Percentiles rank a stretch among this genome's conserved stretches.
phyloP scores from a whole-genome alignment of 2,113 vertebrate species.

The Coreoperca whiteheadi region DNA sequence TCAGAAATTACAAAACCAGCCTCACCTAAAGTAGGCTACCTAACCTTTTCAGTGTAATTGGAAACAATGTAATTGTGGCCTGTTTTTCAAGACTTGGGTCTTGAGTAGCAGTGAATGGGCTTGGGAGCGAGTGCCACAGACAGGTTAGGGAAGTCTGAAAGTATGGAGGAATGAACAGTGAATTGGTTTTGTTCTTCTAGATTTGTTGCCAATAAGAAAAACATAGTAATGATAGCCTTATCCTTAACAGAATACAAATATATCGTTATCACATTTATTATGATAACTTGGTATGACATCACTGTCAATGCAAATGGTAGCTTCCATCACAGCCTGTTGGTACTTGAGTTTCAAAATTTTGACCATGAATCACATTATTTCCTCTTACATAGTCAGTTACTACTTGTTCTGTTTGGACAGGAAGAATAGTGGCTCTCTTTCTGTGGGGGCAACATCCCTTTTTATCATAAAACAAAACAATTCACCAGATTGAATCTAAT shows the following conservation, averaged over 20 bases:
- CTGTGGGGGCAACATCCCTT: background rate
- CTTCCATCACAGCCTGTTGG: constrained; percentile 2
- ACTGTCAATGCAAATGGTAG: background rate
- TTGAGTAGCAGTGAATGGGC: background rate
- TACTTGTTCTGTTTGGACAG: background rate
- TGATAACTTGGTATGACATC: background rate
- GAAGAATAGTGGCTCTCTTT: background rate
- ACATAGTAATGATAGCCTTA: background rate
- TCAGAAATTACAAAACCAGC: background rate
- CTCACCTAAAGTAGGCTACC: background rate
- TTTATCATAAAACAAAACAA: constrained; percentile 25
- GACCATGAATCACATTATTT: background rate
- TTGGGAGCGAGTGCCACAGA: background rate
- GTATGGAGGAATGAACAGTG: background rate
- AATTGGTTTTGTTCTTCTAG: background rate
- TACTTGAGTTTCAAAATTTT: constrained; percentile 15
- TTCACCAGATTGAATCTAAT: constrained; percentile 20
- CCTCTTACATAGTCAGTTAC: constrained; percentile 4
- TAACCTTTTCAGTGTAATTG: background rate
- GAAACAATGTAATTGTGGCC: background rate
- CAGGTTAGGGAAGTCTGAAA: background rate
- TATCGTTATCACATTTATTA: background rate
- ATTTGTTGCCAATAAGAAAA: background rate
- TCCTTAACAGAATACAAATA: background rate
- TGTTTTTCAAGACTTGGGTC: background rate